Evolutionary conservation across 2,888 invertebrate genomes (phyloP).

Genomic region (Stenchaetothrips biformis): DNA sequence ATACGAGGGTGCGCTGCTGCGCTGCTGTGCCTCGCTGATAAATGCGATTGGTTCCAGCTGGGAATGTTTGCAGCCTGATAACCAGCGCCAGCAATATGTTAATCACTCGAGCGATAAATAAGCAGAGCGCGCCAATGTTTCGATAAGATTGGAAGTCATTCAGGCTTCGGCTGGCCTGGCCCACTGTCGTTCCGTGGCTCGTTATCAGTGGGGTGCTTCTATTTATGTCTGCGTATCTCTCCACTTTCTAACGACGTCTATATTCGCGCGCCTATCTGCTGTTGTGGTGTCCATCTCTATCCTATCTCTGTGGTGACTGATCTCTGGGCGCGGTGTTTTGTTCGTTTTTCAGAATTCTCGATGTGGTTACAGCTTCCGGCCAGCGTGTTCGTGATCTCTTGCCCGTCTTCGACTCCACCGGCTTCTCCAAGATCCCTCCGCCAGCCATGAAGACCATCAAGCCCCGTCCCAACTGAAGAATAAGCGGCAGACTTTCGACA

Average conservation of each 20-base stretch:
- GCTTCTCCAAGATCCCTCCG: conserved; percentile 76
- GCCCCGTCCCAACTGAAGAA: conserved; percentile 45
- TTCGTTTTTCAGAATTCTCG: conserved; percentile 41
- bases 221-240: too few species aligned
- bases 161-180: background rate
- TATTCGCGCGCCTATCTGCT: too few species aligned
- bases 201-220: too few species aligned
- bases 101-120: background rate
- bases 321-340: background rate
- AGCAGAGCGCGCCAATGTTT: conserved; percentile 8
- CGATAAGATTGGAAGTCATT: conserved; percentile 16
- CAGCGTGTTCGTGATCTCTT: conserved; percentile 64
- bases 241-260: too few species aligned
- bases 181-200: background rate
- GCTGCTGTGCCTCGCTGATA: conserved; percentile 37
- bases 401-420: conserved; percentile 79
- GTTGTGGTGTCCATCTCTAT: too few species aligned
- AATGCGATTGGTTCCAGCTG: background rate
- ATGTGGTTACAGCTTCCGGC: conserved; percentile 57
- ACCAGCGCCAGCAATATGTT: background rate
- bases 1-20: conserved; percentile 28
- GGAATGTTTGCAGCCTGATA: background rate
- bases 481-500: background rate
- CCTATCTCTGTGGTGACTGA: too few species aligned
- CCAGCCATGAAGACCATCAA: conserved; percentile 73